These are phyloP conservation scores for Papilio glaucus DNA, from an alignment of 1,140 invertebrate genomes.

Conservation along the genomic window DNA sequence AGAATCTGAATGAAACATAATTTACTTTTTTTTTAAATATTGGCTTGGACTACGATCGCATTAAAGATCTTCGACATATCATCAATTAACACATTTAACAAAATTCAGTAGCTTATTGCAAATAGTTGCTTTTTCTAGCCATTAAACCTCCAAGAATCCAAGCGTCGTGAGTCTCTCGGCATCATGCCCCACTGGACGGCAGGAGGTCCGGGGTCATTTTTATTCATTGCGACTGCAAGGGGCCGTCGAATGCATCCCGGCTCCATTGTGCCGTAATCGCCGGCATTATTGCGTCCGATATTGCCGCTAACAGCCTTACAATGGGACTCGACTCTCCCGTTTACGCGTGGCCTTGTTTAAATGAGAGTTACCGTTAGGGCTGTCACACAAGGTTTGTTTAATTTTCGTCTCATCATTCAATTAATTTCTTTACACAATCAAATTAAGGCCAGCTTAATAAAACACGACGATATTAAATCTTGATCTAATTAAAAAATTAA, in stretches of 20 bases:
- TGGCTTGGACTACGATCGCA: too few species aligned
- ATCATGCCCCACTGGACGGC: background rate
- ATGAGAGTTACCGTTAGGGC: slow-evolving; percentile 26
- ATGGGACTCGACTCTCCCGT: slow-evolving; percentile 32
- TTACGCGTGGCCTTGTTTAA: slow-evolving; percentile 27
- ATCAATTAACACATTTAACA: background rate
- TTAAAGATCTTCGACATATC: too few species aligned
- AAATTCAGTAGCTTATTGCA: background rate
- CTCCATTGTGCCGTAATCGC: slow-evolving; percentile 29
- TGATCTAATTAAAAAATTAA: too few species aligned
- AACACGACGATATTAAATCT: too few species aligned
- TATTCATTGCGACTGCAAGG: slow-evolving; percentile 27
- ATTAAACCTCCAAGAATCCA: background rate
- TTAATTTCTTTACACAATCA: too few species aligned
- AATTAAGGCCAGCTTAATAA: too few species aligned
- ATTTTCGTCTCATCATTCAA: too few species aligned
- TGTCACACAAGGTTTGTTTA: too few species aligned
- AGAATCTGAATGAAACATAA: too few species aligned
- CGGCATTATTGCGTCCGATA: slow-evolving; percentile 32
- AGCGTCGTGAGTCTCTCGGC: background rate
- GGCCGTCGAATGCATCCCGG: slow-evolving; percentile 3
- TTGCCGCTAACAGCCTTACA: slow-evolving; percentile 32
- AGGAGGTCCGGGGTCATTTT: background rate
- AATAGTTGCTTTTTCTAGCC: background rate
- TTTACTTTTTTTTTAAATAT: too few species aligned